Evolutionary conservation across 2,113 vertebrate species (phyloP), one percentile per base, ranked within the genome.

Genomic region (Psittacus erithacus): DNA sequence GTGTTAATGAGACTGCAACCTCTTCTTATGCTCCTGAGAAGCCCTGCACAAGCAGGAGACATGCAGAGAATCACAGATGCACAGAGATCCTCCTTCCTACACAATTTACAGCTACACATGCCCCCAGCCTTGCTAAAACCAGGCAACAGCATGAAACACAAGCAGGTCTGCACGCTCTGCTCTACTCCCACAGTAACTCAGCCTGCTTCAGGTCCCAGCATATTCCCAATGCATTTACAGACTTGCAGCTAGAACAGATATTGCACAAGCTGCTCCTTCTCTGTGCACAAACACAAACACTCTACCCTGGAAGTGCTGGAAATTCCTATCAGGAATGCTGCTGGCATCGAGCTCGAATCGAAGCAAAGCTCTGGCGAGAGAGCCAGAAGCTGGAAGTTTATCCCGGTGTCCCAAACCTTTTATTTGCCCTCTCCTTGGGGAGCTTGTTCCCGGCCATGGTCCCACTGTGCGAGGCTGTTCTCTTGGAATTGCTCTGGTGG

Each of bases 1-100:
- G 10, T 1, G 4, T 17, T 11, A 28, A 33, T 0, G 13, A 73
- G 64, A 8, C 33, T 4, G 29, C 62, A 31, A 23, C 23, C 35
- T 5, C 67, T 24, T 60, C 41, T 14, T 10, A 15, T 1, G 10
- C 62, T 74, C 63, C 28, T 1, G 4, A 47, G 74, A 9, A 57
- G 57, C 47, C 63, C 82, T 10, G 11, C 23, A 11, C 31, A 2
- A 39, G 78, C 43, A 15, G 59, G n/a, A 0, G 5, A 9, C 53
- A 8, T 0, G 0, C 24, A 5, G 39, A 23, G 63, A 10, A 20
- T 15, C 35, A 19, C 0, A 6, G 74, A 10, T 1, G 16, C 41
- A 3, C 39, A 17, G 59, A 17, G 79, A 46, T 0, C 33, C 67
- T 70, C 70, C 73, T 47, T 68, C 52, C 62, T 24, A 1, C 33